Percentiles rank a stretch among this genome's conserved stretches.
Evolutionary conservation across 2,113 vertebrate genomes (phyloP).

Genomic region (Parotia lawesii): DNA sequence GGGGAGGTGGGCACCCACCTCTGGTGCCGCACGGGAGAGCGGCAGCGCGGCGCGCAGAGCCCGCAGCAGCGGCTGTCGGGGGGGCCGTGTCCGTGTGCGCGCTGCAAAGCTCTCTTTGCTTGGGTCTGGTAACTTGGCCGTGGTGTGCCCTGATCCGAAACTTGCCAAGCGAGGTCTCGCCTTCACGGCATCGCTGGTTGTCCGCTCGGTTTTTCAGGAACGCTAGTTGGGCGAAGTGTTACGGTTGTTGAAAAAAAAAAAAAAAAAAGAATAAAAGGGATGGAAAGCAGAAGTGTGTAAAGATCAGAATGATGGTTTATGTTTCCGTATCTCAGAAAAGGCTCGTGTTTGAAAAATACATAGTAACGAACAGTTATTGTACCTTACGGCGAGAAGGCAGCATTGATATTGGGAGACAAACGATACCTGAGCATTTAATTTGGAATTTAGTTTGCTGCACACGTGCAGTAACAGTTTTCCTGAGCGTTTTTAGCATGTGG

Average conservation of each 20-base stretch:
- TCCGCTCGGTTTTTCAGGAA: background rate
- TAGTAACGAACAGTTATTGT: background rate
- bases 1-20: background rate
- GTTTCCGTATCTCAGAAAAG: background rate
- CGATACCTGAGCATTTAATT: background rate
- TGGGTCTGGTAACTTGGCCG: conserved; percentile 19
- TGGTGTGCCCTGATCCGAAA: conserved; percentile 50
- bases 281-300: background rate
- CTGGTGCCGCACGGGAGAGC: background rate
- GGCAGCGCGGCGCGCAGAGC: background rate
- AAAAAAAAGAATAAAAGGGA: background rate
- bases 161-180: conserved; percentile 38
- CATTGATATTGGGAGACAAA: background rate
- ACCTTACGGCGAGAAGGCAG: background rate
- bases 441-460: background rate
- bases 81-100: background rate
- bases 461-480: background rate
- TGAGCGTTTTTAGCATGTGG: conserved; percentile 27
- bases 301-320: background rate
- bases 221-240: background rate
- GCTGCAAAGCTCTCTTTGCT: background rate
- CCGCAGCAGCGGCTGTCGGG: background rate
- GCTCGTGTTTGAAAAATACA: background rate
- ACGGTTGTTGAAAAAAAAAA: background rate
- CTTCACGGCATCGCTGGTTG: background rate